These are phyloP conservation scores for Nycteola revayana DNA, from an alignment of 2,888 invertebrate species.

Conservation along the genomic window DNA sequence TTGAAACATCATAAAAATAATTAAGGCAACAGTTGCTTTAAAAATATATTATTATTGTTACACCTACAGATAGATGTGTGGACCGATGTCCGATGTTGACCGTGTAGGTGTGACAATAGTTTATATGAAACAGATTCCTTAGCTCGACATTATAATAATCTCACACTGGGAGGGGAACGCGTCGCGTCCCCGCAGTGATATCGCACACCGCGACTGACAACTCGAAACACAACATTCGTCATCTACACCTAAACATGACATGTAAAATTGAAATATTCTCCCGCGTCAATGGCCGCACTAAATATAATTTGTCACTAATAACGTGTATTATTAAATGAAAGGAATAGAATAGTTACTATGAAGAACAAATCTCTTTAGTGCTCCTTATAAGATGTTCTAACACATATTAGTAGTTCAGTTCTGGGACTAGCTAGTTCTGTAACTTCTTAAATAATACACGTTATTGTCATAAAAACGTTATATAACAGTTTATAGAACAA, in stretches of 20 bases:
- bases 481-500: background rate
- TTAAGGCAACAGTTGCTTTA: conserved; percentile 61
- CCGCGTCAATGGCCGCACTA: conserved; percentile 31
- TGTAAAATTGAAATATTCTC: conserved; percentile 28
- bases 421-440: too few relatives aligned
- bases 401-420: too few relatives aligned
- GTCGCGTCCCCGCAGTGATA: conserved; percentile 13
- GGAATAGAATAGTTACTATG: too few relatives aligned
- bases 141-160: conserved; percentile 47
- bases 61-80: conserved; percentile 32
- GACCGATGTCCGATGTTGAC: too few relatives aligned
- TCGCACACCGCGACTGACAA: conserved; percentile 26
- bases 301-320: too few relatives aligned
- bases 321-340: too few relatives aligned
- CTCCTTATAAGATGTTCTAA: too few relatives aligned
- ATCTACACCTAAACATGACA: conserved; percentile 22
- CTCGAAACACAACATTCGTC: conserved; percentile 28
- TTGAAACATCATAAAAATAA: conserved; percentile 53
- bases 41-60: conserved; percentile 41
- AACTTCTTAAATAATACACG: too few relatives aligned
- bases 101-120: conserved; percentile 46
- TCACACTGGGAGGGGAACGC: too few relatives aligned
- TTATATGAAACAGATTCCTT: conserved; percentile 40
- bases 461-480: too few relatives aligned
- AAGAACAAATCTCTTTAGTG: too few relatives aligned